Evolutionary conservation across 2,888 invertebrate genomes (phyloP).

Genomic region (Troides aeacus): DNA sequence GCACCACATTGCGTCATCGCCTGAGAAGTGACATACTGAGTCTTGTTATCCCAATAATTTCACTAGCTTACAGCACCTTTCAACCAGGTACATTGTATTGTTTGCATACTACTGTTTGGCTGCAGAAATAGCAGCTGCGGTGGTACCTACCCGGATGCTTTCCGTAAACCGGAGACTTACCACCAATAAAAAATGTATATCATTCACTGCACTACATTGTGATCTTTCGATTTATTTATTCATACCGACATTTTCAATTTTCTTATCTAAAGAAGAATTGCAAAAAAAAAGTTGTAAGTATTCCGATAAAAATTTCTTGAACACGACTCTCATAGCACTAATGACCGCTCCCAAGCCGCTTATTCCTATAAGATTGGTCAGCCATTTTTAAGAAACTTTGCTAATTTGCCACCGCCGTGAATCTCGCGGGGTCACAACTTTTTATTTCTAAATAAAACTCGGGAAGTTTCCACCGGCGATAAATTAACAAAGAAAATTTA

Average conservation of each 20-base stretch:
- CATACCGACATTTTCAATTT: background rate
- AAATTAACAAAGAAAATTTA: constrained; percentile 21
- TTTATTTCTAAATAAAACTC: constrained; percentile 39
- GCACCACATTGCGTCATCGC: too few species aligned
- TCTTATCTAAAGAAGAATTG: background rate
- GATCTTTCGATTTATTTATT: too few species aligned
- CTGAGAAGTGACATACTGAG: too few species aligned
- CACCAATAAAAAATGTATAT: too few species aligned
- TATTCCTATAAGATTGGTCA: constrained; percentile 37
- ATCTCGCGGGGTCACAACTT: constrained; percentile 38
- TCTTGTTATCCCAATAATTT: too few species aligned
- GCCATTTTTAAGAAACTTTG: constrained; percentile 41
- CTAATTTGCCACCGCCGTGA: constrained; percentile 38
- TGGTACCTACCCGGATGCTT: too few species aligned
- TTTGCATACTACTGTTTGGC: too few species aligned
- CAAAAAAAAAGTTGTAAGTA: background rate
- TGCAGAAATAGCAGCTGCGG: too few species aligned
- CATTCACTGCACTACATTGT: too few species aligned
- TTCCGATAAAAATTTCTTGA: constrained; percentile 16
- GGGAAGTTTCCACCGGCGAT: constrained; percentile 11
- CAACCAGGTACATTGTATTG: too few species aligned
- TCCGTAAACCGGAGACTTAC: too few species aligned
- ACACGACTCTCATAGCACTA: constrained; percentile 35
- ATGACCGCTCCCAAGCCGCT: constrained; percentile 39
- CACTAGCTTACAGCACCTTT: too few species aligned